Percentiles rank a stretch among this genome's conserved stretches.
These are phyloP conservation scores for Ladona fulva DNA, from an alignment of 1,140 invertebrate species.

Conservation along the genomic window DNA sequence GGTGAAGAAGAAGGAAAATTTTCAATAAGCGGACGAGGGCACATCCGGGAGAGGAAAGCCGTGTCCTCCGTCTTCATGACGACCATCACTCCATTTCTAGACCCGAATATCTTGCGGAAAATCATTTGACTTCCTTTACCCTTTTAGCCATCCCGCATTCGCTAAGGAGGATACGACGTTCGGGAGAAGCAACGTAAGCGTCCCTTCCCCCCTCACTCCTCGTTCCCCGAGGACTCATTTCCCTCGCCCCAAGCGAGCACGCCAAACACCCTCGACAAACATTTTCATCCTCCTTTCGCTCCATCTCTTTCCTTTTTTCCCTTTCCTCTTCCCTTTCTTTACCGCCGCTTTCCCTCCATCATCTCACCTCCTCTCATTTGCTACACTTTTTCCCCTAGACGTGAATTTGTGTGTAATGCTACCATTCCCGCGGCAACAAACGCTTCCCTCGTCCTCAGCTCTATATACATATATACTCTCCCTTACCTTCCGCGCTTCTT, in stretches of 20 bases:
- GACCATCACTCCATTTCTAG: neutral
- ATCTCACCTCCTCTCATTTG: neutral
- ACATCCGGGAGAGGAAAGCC: neutral
- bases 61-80: neutral
- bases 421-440: too few species aligned
- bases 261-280: neutral
- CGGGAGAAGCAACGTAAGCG: too few species aligned
- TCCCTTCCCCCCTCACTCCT: neutral
- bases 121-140: neutral
- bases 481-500: neutral
- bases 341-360: neutral
- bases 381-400: neutral
- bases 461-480: neutral
- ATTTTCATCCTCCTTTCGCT: neutral
- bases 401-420: neutral
- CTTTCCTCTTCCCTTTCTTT: neutral
- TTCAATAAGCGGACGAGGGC: neutral
- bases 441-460: neutral
- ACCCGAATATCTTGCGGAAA: neutral
- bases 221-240: neutral
- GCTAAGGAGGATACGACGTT: neutral
- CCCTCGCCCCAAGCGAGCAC: neutral
- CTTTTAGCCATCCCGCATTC: neutral
- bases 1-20: neutral
- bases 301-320: neutral